These are phyloP conservation scores for Cetoscarus ocellatus DNA, from an alignment of 2,797 vertebrate species.

Conservation along the genomic window DNA sequence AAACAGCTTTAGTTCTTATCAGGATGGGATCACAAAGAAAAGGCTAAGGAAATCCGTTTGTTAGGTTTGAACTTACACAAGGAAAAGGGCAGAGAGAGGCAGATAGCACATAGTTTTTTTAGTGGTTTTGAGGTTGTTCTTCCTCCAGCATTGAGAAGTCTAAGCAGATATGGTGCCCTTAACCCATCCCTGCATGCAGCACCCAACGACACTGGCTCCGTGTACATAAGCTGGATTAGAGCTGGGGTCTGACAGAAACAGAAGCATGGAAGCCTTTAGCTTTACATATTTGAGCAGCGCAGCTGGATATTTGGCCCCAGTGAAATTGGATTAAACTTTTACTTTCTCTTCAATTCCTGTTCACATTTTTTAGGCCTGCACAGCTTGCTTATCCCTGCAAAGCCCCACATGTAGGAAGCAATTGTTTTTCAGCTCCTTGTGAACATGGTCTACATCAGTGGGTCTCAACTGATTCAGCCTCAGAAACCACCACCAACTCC, in stretches of 20 bases:
- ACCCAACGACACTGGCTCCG: constrained; percentile 50
- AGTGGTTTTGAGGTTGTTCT: constrained; percentile 34
- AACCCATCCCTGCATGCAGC: constrained; percentile 53
- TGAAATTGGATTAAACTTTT: constrained; percentile 61
- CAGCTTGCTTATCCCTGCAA: constrained; percentile 45
- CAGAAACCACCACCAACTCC: no score
- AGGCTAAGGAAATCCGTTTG: constrained; percentile 57
- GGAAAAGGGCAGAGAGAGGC: constrained; percentile 9
- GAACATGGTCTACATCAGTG: constrained; percentile 19
- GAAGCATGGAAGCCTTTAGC: constrained; percentile 52
- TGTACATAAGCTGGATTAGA: constrained; percentile 74
- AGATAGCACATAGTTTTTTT: constrained; percentile 23
- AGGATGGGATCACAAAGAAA: constrained; percentile 69
- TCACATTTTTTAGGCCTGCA: constrained; percentile 50
- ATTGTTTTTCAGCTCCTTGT: constrained; percentile 48
- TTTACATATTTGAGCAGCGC: constrained; percentile 63
- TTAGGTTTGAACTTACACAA: constrained; percentile 38
- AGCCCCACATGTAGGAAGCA: constrained; percentile 38
- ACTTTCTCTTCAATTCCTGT: constrained; percentile 41
- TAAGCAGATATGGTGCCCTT: constrained; percentile 50
- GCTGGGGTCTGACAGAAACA: constrained; percentile 49
- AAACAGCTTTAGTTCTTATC: constrained; percentile 85
- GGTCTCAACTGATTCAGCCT: no score
- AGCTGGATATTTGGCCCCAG: constrained; percentile 48
- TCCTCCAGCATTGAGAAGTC: constrained; percentile 51